Base-by-base conservation (phyloP, 1,140 invertebrate genomes). In the Cydia fagiglandana region DNA sequence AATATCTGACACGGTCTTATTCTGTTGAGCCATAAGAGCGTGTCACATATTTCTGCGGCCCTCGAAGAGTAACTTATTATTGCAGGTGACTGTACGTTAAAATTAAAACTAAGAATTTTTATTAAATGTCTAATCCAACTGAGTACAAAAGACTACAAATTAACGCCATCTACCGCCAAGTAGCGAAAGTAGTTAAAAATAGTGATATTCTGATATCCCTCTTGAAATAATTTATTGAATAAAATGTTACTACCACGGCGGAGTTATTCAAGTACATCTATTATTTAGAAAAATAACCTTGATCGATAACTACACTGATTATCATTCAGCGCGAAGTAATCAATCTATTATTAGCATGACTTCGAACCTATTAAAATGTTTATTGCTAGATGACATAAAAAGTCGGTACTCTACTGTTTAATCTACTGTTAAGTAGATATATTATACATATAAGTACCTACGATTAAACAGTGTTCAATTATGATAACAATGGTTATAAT, bases 121-220 rank as follows among this genome's bases (percentile, higher is more conserved):
- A n/a, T n/a, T n/a, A n/a, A n/a, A n/a, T n/a, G n/a, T n/a, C n/a
- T n/a, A n/a, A n/a, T n/a, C n/a, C n/a, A n/a, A n/a, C n/a, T n/a
- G n/a, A n/a, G n/a, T n/a, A n/a, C n/a, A n/a, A n/a, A n/a, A n/a
- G n/a, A n/a, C n/a, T 28, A 2, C 6, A 53, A 13, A 28, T 30
- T 73, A 77, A 56, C 79, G 83, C 78, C 79, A 84, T 83, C 83
- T 84, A 74, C 76, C 74, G 77, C 73, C 64, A 10, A 81, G 76
- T 84, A 81, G 83, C 80, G 13, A 30, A 17, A 73, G 73, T 73
- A 74, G 2, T 24, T 66, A 68, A 38, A 68, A 61, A 56, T 77
- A 70, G 12, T 12, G 6, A 45, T 45, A 45, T 12, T 12, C 9
- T 6, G 5, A 41, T 10, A 41, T 41, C 41, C 1, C 41, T 45